phyloP scores from a whole-genome alignment of 1,140 invertebrate species.

The Nasonia giraulti region DNA sequence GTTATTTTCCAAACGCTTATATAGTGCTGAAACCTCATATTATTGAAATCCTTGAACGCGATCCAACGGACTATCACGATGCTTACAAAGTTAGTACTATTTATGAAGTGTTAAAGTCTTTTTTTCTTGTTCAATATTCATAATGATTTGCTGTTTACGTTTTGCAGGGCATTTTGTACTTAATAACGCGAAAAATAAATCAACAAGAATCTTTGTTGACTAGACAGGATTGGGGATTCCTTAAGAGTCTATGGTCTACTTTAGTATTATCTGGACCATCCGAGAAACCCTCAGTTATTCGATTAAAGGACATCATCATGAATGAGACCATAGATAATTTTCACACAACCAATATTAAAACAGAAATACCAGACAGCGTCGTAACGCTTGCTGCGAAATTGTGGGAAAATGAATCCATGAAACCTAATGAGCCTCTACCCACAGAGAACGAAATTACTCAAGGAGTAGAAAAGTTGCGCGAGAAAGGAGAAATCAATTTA shows the following conservation, averaged over 20 bases:
- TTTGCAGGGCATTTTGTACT: conserved; percentile 59
- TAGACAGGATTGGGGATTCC: conserved; percentile 83
- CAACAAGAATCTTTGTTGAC: conserved; percentile 76
- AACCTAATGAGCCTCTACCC: conserved; percentile 64
- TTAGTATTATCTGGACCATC: conserved; percentile 83
- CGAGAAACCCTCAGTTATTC: conserved; percentile 87
- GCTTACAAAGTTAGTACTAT: conserved; percentile 78
- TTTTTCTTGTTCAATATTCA: neutral
- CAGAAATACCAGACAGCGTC: conserved; percentile 75
- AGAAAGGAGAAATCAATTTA: conserved; percentile 72
- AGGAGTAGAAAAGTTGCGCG: conserved; percentile 68
- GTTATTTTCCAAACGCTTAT: conserved; percentile 79
- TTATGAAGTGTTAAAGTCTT: neutral
- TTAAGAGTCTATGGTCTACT: conserved; percentile 84
- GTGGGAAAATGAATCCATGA: conserved; percentile 60
- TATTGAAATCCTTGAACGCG: conserved; percentile 76
- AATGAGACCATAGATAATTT: conserved; percentile 74
- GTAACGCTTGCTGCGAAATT: conserved; percentile 74
- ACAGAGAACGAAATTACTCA: conserved; percentile 67
- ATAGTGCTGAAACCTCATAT: conserved; percentile 77
- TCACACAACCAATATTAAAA: conserved; percentile 77
- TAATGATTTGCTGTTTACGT: conserved; percentile 59
- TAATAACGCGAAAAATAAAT: conserved; percentile 85
- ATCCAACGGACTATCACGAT: conserved; percentile 80
- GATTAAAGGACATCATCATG: conserved; percentile 80